Conservation (phyloP, 2,797 vertebrate genomes). For the Sternarchorhynchus goeldii region DNA sequence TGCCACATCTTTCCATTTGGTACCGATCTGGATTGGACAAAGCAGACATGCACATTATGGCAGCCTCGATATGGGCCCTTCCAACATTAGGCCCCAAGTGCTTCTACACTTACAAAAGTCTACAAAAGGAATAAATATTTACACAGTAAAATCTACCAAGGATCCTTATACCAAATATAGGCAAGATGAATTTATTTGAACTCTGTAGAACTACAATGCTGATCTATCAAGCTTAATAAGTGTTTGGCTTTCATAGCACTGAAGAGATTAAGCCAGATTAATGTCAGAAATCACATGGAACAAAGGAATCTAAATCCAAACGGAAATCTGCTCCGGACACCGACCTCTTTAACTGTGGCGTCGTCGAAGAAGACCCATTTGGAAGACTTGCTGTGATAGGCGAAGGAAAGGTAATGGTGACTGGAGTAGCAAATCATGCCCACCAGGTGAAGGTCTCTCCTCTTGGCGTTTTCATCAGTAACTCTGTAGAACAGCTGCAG, state of each 20-base stretch:
- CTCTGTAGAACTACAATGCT: too few species aligned
- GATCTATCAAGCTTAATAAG: too few species aligned
- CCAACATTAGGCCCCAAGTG: neutral
- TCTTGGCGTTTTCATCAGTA: conserved; percentile 94
- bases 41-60: neutral
- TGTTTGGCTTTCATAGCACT: too few species aligned
- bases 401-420: conserved; percentile 96
- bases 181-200: too few species aligned
- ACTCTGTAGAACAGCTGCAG: conserved; percentile 94
- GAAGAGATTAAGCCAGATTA: too few species aligned
- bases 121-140: neutral
- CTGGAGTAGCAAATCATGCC: conserved; percentile 99
- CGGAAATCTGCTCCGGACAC: conserved; percentile 15
- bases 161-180: neutral
- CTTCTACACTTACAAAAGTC: neutral
- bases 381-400: conserved; percentile 95
- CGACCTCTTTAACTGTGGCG: conserved; percentile 96
- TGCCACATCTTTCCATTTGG: conserved; percentile 96
- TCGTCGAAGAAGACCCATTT: conserved; percentile 99
- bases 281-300: too few species aligned
- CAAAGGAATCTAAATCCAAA: too few species aligned
- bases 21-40: conserved; percentile 81
- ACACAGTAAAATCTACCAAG: neutral
- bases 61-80: too few species aligned
- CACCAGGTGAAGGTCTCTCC: conserved; percentile 92